Evolutionary conservation across 2,113 vertebrate genomes (phyloP), one percentile per base, ranked within the genome.

Genomic region (Syngnathus floridae): DNA sequence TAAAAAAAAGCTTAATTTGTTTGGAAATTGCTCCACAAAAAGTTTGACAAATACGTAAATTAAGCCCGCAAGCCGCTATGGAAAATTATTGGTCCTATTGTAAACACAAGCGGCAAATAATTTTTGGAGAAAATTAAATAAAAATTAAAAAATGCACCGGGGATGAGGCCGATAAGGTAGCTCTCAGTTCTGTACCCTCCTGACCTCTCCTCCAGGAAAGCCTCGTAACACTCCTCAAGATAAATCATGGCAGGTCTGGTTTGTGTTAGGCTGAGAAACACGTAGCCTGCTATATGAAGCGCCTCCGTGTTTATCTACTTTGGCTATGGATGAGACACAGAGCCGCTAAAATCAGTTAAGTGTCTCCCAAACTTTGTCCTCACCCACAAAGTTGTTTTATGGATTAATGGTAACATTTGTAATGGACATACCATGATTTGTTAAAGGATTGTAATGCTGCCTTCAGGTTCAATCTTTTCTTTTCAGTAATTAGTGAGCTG

Each of bases 201-300:
- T 86, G 82, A 86, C 80, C 83, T 70, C 79, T 84, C 31, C 38
- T 80, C 74, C 75, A 76, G 77, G 68, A 82, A 78, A 72, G 73
- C 71, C 78, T 77, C 7, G 71, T 77, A 77, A 78, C 65, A 8
- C 71, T 43, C 45, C 14, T 4, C 4, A 14, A 80, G 76, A 85
- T 87, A 83, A 84, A 87, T 87, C 86, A 72, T 69, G 4, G 82
- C 80, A 74, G 84, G 78, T 69, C 84, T 89, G 86, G 78, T 58
- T 81, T 84, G 73, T 80, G 79, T 87, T 87, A 79, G 74, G 63
- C 70, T 22, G 73, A 78, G 76, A 79, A 76, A 72, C 78, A 69
- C 12, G 45, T 54, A 36, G 58, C 21, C 61, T 31, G 64, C 61
- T 72, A 55, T 55, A 61, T 38, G 48, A 64, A 67, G 13, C 22